Evolutionary conservation across 2,113 vertebrate species (phyloP).

Genomic region (Prochilodus magdalenae): DNA sequence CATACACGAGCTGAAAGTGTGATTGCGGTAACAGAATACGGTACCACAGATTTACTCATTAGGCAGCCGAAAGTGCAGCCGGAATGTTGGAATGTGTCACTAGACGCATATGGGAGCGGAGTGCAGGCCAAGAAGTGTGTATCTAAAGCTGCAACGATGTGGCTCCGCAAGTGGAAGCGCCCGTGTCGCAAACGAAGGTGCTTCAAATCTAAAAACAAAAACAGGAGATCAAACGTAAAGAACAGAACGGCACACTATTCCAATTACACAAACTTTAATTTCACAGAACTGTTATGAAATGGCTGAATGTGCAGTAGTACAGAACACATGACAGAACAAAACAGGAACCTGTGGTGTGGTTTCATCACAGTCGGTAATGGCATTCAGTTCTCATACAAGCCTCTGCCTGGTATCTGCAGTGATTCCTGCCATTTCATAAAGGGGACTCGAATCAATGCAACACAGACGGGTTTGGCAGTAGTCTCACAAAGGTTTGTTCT

Average conservation of each 20-base stretch:
- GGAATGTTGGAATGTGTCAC: too few species aligned
- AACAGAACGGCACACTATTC: background rate
- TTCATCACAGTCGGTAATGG: background rate
- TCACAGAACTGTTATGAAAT: slow-evolving; percentile 14
- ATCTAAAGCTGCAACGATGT: too few species aligned
- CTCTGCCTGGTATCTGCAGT: background rate
- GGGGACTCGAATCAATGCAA: background rate
- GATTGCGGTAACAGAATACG: too few species aligned
- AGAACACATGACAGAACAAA: slow-evolving; percentile 27
- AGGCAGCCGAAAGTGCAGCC: too few species aligned
- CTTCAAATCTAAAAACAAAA: too few species aligned
- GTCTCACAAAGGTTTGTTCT: background rate
- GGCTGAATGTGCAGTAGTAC: slow-evolving; percentile 50
- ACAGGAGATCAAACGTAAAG: background rate
- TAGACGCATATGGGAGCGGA: too few species aligned
- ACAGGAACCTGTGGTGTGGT: slow-evolving; percentile 25
- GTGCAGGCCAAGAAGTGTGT: too few species aligned
- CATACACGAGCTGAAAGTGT: too few species aligned
- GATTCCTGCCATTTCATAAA: background rate
- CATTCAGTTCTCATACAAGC: too few species aligned
- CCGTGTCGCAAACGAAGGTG: too few species aligned
- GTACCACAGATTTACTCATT: too few species aligned
- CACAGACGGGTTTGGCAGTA: slow-evolving; percentile 14
- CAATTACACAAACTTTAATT: slow-evolving; percentile 53
- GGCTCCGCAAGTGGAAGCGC: too few species aligned